Evolutionary conservation across 2,113 vertebrate species (phyloP).

Genomic region (Ranitomeya imitator): DNA sequence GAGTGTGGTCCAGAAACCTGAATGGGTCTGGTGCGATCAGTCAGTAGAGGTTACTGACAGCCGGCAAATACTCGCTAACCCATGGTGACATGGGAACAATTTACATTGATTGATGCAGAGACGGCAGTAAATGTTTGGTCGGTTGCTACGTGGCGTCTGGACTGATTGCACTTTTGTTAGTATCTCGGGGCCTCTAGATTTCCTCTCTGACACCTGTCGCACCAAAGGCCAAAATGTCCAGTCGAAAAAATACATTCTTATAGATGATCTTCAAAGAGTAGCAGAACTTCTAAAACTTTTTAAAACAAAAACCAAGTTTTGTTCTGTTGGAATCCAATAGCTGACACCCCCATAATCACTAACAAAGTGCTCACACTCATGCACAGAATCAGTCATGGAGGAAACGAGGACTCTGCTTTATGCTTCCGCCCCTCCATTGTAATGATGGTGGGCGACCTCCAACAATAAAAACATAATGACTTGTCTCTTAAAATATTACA

Average conservation of each 20-base stretch:
- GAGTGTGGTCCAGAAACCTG: background rate
- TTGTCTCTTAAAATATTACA: too few relatives aligned
- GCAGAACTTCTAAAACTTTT: background rate
- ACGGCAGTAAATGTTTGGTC: background rate
- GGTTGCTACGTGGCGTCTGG: background rate
- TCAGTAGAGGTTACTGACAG: background rate
- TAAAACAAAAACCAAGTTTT: too few relatives aligned
- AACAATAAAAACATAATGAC: too few relatives aligned
- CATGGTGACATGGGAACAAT: background rate
- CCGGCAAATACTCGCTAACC: background rate
- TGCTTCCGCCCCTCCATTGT: too few relatives aligned
- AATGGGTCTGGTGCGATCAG: background rate
- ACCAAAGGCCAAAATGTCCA: background rate
- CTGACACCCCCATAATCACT: too few relatives aligned
- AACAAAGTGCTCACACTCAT: too few relatives aligned
- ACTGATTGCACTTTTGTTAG: background rate
- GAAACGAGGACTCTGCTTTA: too few relatives aligned
- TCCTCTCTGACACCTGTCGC: constrained; percentile 3
- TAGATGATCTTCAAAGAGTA: too few relatives aligned
- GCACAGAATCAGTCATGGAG: too few relatives aligned
- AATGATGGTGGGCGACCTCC: too few relatives aligned
- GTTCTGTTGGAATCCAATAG: too few relatives aligned
- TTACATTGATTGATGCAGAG: background rate
- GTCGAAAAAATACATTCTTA: background rate
- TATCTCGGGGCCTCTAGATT: background rate